Conservation (phyloP, 1,140 invertebrate species). For the Ylistrum balloti region DNA sequence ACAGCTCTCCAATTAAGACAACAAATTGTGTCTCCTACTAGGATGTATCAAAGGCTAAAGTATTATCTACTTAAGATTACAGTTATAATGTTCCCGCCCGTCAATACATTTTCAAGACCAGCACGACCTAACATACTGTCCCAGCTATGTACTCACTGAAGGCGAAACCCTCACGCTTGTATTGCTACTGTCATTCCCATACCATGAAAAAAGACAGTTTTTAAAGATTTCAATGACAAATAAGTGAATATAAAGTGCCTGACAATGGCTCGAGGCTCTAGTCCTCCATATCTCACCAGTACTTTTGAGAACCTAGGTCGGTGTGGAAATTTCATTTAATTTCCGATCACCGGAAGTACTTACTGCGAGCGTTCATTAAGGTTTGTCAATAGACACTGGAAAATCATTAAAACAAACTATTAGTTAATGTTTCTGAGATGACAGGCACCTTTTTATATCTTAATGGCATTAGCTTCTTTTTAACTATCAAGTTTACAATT, state of each 20-base stretch:
- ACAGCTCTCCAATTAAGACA: constrained; percentile 33
- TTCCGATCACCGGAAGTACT: background rate
- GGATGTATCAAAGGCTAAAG: background rate
- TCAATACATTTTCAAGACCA: background rate
- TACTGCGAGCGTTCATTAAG: background rate
- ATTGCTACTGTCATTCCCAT: background rate
- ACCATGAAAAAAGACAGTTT: background rate
- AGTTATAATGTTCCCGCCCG: background rate
- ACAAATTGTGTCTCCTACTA: constrained; percentile 5
- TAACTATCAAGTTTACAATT: background rate
- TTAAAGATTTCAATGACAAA: constrained; percentile 21
- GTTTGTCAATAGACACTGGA: background rate
- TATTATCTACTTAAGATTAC: constrained; percentile 1
- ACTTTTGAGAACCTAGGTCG: background rate
- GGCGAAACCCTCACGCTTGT: background rate
- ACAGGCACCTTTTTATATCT: background rate
- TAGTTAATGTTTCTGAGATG: background rate
- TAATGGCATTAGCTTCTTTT: background rate
- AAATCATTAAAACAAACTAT: background rate
- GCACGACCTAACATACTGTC: background rate
- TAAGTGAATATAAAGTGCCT: background rate
- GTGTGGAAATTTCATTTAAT: constrained; percentile 29
- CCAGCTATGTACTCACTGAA: background rate
- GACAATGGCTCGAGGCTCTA: background rate
- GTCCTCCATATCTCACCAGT: background rate